Evolutionary conservation across 2,888 invertebrate genomes (phyloP).

Genomic region (Neoascia interrupta): DNA sequence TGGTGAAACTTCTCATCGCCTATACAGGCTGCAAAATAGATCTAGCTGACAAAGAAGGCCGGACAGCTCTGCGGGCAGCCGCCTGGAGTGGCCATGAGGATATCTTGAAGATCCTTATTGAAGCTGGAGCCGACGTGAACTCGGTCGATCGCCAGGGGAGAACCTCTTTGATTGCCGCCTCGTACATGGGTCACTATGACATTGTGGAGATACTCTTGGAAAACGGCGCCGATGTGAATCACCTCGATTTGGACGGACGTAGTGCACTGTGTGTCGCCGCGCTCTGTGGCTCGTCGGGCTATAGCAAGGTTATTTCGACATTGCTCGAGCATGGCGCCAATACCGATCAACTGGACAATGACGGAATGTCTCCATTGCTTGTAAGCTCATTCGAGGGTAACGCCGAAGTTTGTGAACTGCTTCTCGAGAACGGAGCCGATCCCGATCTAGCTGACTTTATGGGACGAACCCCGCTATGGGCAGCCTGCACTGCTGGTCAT

Average conservation of each 20-base stretch:
- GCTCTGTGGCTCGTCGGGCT: slow-evolving; percentile 89
- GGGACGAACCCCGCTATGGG: slow-evolving; percentile 93
- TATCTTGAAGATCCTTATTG: slow-evolving; percentile 87
- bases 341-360: slow-evolving; percentile 90
- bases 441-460: slow-evolving; percentile 91
- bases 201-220: slow-evolving; percentile 91
- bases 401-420: slow-evolving; percentile 93
- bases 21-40: slow-evolving; percentile 90
- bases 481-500: slow-evolving; percentile 95
- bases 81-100: slow-evolving; percentile 97
- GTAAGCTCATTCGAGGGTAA: slow-evolving; percentile 96
- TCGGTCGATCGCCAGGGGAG: slow-evolving; percentile 93
- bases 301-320: slow-evolving; percentile 85
- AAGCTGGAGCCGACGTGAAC: slow-evolving; percentile 89
- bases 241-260: slow-evolving; percentile 92
- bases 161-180: slow-evolving; percentile 95
- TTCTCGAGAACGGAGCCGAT: slow-evolving; percentile 95
- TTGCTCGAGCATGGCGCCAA: slow-evolving; percentile 90
- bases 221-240: slow-evolving; percentile 90
- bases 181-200: slow-evolving; percentile 97
- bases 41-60: slow-evolving; percentile 91
- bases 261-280: slow-evolving; percentile 94
- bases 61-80: slow-evolving; percentile 93
- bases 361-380: slow-evolving; percentile 91
- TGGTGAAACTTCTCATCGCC: slow-evolving; percentile 88